These are phyloP conservation scores for Charaxes varanes DNA, from an alignment of 1,140 invertebrate species.

Conservation along the genomic window DNA sequence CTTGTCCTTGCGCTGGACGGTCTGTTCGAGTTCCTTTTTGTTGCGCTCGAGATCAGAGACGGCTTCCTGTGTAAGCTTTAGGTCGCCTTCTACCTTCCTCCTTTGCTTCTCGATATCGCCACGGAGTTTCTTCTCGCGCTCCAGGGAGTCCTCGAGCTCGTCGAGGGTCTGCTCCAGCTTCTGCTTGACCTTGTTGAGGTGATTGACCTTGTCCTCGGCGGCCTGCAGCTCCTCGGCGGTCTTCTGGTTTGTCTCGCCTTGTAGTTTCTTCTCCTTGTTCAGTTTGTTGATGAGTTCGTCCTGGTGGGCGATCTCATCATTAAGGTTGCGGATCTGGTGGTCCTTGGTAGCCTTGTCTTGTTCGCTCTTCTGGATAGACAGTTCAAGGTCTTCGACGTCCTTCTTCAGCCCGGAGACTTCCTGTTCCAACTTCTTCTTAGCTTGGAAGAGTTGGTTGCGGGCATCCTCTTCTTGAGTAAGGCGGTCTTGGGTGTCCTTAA, in stretches of 20 bases:
- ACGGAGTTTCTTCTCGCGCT: slow-evolving; percentile 98
- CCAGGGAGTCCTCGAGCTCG: slow-evolving; percentile 97
- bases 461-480: slow-evolving; percentile 96
- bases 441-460: slow-evolving; percentile 91
- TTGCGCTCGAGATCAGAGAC: slow-evolving; percentile 97
- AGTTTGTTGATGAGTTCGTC: slow-evolving; percentile 99
- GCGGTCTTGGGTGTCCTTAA: slow-evolving; percentile 95
- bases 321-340: slow-evolving; percentile 98
- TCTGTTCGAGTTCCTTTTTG: slow-evolving; percentile 98
- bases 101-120: slow-evolving; percentile 98
- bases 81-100: slow-evolving; percentile 97
- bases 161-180: slow-evolving; percentile 98
- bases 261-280: slow-evolving; percentile 99
- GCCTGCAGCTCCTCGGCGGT: slow-evolving; percentile 96
- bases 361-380: slow-evolving; percentile 91
- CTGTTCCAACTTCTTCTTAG: slow-evolving; percentile 97
- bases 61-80: slow-evolving; percentile 98
- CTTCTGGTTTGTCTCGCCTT: slow-evolving; percentile 96
- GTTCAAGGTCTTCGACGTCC: slow-evolving; percentile 96
- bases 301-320: slow-evolving; percentile 99
- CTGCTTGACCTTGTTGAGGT: slow-evolving; percentile 98
- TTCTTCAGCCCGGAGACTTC: slow-evolving; percentile 95
- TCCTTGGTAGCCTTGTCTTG: slow-evolving; percentile 99
- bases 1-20: slow-evolving; percentile 97
- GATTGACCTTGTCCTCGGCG: slow-evolving; percentile 99